Percentiles rank a stretch among this genome's conserved stretches.
phyloP scores from a whole-genome alignment of 1,140 invertebrate species.

The Drosophila melanogaster region Release_6_plus_ISO1_MT NT_033777.3:30972001-30972500 shows the following conservation, averaged over 20 bases:
- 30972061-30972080: conserved; percentile 1
- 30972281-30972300: conserved; percentile 38
- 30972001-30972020: conserved; percentile 37
- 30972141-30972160: conserved; percentile 62
- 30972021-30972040: conserved; percentile 43
- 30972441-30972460: conserved; percentile 28
- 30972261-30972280: conserved; percentile 23
- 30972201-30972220: conserved; percentile 32
- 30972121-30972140: conserved; percentile 56
- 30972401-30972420: conserved; percentile 10
- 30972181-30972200: conserved; percentile 51
- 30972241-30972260: conserved; percentile 39
- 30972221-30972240: conserved; percentile 44
- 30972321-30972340: conserved; percentile 16
- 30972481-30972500: conserved; percentile 62
- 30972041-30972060: conserved; percentile 16
- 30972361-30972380: conserved; percentile 71
- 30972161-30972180: conserved; percentile 60
- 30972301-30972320: conserved; percentile 32
- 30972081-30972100: background rate
- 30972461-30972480: conserved; percentile 74
- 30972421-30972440: conserved; percentile 1
- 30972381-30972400: conserved; percentile 7
- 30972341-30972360: conserved; percentile 79
- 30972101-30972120: conserved; percentile 21